These are phyloP conservation scores for Labeo calbasu DNA, from an alignment of 2,797 vertebrate species.

Conservation along the genomic window DNA sequence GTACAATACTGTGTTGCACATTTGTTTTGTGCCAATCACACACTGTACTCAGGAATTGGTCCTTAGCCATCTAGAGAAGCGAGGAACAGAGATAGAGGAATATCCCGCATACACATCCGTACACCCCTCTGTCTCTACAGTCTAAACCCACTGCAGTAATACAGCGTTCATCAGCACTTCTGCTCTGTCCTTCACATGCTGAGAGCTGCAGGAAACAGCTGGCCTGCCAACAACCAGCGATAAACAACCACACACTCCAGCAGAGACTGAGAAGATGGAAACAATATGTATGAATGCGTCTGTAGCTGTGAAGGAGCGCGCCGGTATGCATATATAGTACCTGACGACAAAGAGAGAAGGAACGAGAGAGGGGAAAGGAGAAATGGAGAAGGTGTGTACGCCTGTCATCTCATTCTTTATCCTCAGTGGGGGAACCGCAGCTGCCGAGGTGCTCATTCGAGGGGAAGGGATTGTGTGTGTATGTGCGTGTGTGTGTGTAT, in stretches of 20 bases:
- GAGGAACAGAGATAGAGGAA: conserved; percentile 54
- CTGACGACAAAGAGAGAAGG: neutral
- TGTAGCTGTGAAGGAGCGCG: neutral
- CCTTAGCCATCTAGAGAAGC: neutral
- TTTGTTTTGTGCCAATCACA: neutral
- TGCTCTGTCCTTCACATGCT: conserved; percentile 69
- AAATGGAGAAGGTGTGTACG: conserved; percentile 23
- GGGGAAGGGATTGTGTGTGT: conserved; percentile 20
- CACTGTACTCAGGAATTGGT: neutral
- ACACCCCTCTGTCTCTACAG: conserved; percentile 19
- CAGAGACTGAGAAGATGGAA: conserved; percentile 32
- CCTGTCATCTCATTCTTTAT: conserved; percentile 53
- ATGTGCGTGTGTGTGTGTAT: conserved; percentile 30
- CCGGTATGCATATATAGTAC: conserved; percentile 1
- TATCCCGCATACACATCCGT: neutral
- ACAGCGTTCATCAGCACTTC: conserved; percentile 70
- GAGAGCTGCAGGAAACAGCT: conserved; percentile 66
- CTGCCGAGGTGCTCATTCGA: conserved; percentile 37
- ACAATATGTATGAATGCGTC: conserved; percentile 18
- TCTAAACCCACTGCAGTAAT: conserved; percentile 42
- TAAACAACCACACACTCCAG: conserved; percentile 53
- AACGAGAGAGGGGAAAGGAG: conserved; percentile 2
- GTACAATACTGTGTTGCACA: too few relatives aligned
- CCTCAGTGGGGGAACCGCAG: conserved; percentile 41
- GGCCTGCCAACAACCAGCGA: conserved; percentile 62